Base-by-base conservation (phyloP, 2,113 vertebrate species). In the Variabilichromis moorii region DNA sequence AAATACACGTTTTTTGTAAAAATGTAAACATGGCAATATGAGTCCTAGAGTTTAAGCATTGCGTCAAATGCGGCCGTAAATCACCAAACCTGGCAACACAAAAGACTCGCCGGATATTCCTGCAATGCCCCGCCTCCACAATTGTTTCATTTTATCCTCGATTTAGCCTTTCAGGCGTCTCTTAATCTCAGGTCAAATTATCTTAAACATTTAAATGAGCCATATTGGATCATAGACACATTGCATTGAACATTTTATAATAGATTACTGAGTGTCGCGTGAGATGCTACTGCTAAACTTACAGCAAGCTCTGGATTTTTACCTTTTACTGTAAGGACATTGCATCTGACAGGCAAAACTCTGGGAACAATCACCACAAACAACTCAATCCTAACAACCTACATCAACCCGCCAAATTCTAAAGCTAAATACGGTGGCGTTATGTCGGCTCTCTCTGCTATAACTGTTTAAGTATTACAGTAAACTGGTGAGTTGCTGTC, bases 341-440 rank as follows among this genome's bases (percentile, higher is more conserved):
- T 73, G 5, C 4, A 8, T 63, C 94, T 83, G 54, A 1, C 79
- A 94, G 91, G 5, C 91, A 55, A 14, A 63, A 9, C 7, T 5
- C 19, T 53, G 93, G 89, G 42, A 78, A 31, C 9, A 16, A 0
- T 0, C 1, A 3, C 8, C 6, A 13, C 6, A 8, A 2, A 4
- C 0, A 2, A 5, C 0, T 2, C 2, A 2, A 5, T 0, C 7
- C 8, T 4, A 11, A 9, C 5, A 5, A 13, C 13, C 7, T 3
- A 17, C 19, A 80, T 3, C 57, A 79, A 92, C 85, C 95, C 95
- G 95, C 96, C 95, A 96, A 96, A 92, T 95, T 95, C 19, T 80
- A 73, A 95, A 88, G 63, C 63, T 79, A 66, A 16, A 5, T 8
- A 11, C 13, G 47, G 82, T 12, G 37, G 16, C 9, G 47, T 71